phyloP scores from a whole-genome alignment of 2,888 invertebrate species.

The Volucella bombylans region DNA sequence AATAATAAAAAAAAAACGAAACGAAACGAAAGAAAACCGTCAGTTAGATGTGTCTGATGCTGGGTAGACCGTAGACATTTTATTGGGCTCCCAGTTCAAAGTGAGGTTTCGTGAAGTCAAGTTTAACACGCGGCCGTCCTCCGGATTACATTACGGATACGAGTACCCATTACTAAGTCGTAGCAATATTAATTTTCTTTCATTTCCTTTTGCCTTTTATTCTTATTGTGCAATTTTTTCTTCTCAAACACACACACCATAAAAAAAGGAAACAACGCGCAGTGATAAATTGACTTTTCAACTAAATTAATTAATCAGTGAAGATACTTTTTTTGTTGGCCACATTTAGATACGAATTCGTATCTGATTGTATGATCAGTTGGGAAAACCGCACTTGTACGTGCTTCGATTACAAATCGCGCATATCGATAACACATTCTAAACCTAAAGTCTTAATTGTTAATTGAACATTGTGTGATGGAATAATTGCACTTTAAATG shows the following conservation, averaged over 20 bases:
- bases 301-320: slow-evolving; percentile 53
- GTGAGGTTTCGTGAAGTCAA: slow-evolving; percentile 54
- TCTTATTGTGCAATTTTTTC: not conserved
- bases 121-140: slow-evolving; percentile 51
- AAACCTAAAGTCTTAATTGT: slow-evolving; percentile 38
- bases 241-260: not conserved
- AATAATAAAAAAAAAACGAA: slow-evolving; percentile 15
- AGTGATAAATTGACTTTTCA: slow-evolving; percentile 44
- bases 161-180: too few species aligned
- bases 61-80: not conserved
- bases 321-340: slow-evolving; percentile 41
- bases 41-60: slow-evolving; percentile 30
- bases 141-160: slow-evolving; percentile 6
- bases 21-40: not conserved
- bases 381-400: slow-evolving; percentile 70
- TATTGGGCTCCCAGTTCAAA: slow-evolving; percentile 53
- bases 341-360: slow-evolving; percentile 9
- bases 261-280: slow-evolving; percentile 3
- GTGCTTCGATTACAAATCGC: slow-evolving; percentile 47
- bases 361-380: slow-evolving; percentile 36
- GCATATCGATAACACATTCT: slow-evolving; percentile 6
- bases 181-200: too few species aligned
- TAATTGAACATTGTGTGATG: slow-evolving; percentile 29
- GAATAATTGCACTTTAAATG: slow-evolving; percentile 40
- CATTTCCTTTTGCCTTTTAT: not conserved